phyloP scores from a whole-genome alignment of 2,797 vertebrate genomes.

The Chlorospingus flavigularis region DNA sequence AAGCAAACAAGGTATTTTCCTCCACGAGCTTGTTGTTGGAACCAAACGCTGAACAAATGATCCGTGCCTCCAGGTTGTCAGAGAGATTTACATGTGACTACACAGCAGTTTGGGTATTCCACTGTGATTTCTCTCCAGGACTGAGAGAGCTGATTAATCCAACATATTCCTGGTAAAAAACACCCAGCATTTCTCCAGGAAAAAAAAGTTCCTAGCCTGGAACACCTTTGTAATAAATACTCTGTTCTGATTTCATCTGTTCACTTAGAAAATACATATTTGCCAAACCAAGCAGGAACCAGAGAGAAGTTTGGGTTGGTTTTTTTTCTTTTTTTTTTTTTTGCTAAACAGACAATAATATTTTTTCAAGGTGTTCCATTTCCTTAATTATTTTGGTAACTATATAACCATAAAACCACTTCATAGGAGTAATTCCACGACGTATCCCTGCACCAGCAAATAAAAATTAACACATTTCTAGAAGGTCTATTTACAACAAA shows the following conservation, averaged over 20 bases:
- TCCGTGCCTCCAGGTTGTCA: constrained; percentile 28
- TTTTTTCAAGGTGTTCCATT: background rate
- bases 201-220: background rate
- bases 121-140: background rate
- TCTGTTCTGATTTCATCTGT: background rate
- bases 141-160: background rate
- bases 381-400: background rate
- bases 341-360: background rate
- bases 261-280: background rate
- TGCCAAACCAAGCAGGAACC: background rate
- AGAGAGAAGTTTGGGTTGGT: rapidly evolving
- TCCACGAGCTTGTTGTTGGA: background rate
- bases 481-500: background rate
- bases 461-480: background rate
- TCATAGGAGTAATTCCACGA: background rate
- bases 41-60: background rate
- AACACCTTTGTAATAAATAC: background rate
- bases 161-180: background rate
- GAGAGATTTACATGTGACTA: constrained; percentile 44
- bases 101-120: constrained; percentile 14
- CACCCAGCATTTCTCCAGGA: background rate
- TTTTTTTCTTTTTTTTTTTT: background rate
- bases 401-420: background rate
- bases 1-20: constrained; percentile 26
- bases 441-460: background rate